A percentile compares a stretch with the other conserved stretches of the same genome.
These are phyloP conservation scores for Cyrtonyx montezumae DNA, from an alignment of 2,113 vertebrate species.

Conservation along the genomic window DNA sequence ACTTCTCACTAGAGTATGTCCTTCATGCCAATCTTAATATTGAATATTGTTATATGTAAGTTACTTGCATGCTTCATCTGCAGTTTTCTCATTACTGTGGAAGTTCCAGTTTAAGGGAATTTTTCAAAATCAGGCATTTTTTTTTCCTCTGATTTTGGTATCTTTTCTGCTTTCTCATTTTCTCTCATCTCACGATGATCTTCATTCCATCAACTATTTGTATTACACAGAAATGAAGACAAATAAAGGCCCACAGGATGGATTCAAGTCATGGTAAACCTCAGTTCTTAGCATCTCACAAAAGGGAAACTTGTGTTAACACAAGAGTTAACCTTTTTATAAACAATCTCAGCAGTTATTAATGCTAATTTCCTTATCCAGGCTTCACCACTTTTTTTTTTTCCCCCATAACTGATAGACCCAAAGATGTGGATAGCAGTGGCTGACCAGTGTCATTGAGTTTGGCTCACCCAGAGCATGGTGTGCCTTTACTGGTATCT, in stretches of 20 bases:
- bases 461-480: accelerated
- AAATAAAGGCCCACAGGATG: neutral
- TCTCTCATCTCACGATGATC: neutral
- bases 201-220: neutral
- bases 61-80: neutral
- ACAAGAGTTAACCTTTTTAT: neutral
- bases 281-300: neutral
- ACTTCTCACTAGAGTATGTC: accelerated
- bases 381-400: neutral
- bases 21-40: accelerated
- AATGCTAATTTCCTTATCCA: neutral
- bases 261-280: neutral
- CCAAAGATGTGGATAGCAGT: neutral
- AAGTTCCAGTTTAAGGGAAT: accelerated
- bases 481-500: neutral
- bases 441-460: neutral
- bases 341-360: neutral
- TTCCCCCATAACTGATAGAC: neutral
- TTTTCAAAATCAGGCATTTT: neutral
- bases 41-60: neutral
- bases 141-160: neutral
- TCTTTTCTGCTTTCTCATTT: neutral
- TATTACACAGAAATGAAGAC: neutral
- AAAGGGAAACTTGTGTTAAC: neutral
- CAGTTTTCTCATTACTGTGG: neutral